Base-by-base conservation (phyloP, 2,113 vertebrate species). In the Isichthys henryi region DNA sequence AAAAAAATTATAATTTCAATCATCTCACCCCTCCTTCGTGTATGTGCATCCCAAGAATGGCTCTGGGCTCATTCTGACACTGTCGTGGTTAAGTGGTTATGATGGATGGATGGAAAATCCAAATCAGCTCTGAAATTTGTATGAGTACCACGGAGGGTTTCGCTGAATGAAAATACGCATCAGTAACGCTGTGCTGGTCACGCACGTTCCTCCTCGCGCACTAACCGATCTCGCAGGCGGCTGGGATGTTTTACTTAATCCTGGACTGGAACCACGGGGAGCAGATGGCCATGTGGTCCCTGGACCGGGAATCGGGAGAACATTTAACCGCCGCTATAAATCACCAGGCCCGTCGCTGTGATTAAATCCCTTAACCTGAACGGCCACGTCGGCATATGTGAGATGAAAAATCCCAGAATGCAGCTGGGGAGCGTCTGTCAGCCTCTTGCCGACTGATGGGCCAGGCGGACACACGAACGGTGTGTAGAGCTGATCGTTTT, bases 331-430 rank as follows among this genome's bases (percentile, higher is more conserved):
- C 49, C 35, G 49, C n/a, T 27, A n/a, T 86, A 86, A 52, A 86
- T 52, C 49, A 52, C 23, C 45, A 9, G 45, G 48, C n/a, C 27
- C 27, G 48, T 52, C 11, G 46, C 85, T 17, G 11, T 31, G 85
- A 86, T 45, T 86, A 86, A 86, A 86, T 35, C 85, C 82, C 21
- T 85, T 45, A 85, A 86, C 85, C n/a, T 86, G 85, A 86, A 35
- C 11, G 1, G 43, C n/a, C 45, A 86, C 85, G 23, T 31, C 5
- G 13, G 45, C 10, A 23, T 27, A n/a, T 52, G 45, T 19, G n/a
- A 49, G n/a, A 86, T 50, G 85, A 52, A n/a, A 86, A 86, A 84
- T 45, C 43, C 19, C 35, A 82, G 35, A 82, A 82, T 82, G 17
- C 77, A 43, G 31, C 31, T 82, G 77, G 77, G 17, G 5, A 45